phyloP scores from a whole-genome alignment of 2,888 invertebrate species.

The Ormyrus labotus region DNA sequence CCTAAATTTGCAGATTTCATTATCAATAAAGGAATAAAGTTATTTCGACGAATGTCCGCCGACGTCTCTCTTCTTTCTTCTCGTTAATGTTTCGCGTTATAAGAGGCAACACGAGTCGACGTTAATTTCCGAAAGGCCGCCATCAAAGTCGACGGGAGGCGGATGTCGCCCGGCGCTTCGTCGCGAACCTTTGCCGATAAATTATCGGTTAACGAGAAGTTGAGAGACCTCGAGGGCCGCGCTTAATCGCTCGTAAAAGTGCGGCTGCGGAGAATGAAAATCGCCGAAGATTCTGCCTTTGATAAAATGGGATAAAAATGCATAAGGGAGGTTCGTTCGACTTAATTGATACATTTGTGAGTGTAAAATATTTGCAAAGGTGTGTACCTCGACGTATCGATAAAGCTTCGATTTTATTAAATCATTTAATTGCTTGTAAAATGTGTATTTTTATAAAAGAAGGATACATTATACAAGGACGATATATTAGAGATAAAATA shows the following conservation, averaged over 20 bases:
- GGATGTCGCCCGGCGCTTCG: neutral
- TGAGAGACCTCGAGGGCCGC: neutral
- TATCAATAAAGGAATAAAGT: constrained; percentile 44
- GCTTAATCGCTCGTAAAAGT: constrained; percentile 19
- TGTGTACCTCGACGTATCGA: too few relatives aligned
- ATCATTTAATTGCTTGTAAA: too few relatives aligned
- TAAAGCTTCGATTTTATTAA: too few relatives aligned
- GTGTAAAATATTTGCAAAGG: too few relatives aligned
- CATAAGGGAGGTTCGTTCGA: too few relatives aligned
- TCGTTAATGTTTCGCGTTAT: constrained; percentile 33
- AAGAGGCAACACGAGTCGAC: neutral
- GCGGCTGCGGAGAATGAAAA: too few relatives aligned
- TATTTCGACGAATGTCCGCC: constrained; percentile 20
- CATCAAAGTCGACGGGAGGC: constrained; percentile 42
- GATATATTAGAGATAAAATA: too few relatives aligned
- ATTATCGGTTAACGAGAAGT: constrained; percentile 37
- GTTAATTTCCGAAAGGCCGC: constrained; percentile 34
- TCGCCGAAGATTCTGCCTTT: too few relatives aligned
- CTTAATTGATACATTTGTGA: too few relatives aligned
- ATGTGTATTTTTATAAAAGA: too few relatives aligned
- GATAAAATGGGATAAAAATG: too few relatives aligned
- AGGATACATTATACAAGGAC: too few relatives aligned
- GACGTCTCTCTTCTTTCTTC: neutral
- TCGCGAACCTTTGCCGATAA: constrained; percentile 17
- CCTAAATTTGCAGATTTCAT: constrained; percentile 34